Conservation (phyloP, 2,113 vertebrate species). For the Glaucidium brasilianum region DNA sequence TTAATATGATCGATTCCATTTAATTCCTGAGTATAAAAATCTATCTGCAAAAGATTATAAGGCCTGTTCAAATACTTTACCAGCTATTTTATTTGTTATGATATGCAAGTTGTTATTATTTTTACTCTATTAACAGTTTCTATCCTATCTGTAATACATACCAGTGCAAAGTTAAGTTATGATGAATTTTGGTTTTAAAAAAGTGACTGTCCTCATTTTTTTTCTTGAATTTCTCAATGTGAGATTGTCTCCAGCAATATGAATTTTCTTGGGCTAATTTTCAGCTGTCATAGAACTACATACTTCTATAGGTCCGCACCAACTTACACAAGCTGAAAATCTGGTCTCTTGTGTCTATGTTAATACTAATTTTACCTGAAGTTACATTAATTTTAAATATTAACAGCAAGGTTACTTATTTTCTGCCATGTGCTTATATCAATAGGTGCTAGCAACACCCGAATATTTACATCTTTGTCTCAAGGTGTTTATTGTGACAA, state of each 20-base stretch:
- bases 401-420: not conserved
- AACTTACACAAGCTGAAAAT: not conserved
- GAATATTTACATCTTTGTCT: constrained; percentile 21
- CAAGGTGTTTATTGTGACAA: not conserved
- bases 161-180: not conserved
- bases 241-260: not conserved
- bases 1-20: not conserved
- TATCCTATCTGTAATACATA: not conserved
- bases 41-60: not conserved
- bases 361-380: not conserved
- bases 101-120: not conserved
- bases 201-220: not conserved
- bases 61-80: not conserved
- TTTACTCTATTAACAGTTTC: not conserved
- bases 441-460: not conserved
- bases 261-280: not conserved
- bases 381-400: constrained; percentile 21
- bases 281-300: not conserved
- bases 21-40: not conserved
- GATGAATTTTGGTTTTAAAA: not conserved
- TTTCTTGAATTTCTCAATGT: not conserved
- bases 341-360: not conserved
- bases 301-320: not conserved
- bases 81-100: not conserved
- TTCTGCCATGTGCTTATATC: not conserved